These are phyloP conservation scores for Dendrocincla tyrannina DNA, from an alignment of 2,797 vertebrate species.

Conservation along the genomic window DNA sequence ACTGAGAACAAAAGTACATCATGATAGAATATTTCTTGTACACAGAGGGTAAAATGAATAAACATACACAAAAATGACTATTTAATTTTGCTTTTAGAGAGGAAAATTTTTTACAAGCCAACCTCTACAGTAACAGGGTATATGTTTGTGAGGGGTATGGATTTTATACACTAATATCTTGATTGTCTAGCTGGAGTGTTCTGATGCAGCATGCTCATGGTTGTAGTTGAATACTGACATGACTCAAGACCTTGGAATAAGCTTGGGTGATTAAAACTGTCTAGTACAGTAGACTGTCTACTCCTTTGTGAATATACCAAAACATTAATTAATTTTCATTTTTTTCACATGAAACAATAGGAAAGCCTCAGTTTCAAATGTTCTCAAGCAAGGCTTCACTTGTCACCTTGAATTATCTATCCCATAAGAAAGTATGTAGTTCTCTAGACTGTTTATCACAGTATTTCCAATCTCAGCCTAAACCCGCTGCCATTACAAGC, in stretches of 20 bases:
- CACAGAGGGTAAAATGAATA: not conserved
- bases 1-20: not conserved
- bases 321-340: not conserved
- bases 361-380: not conserved
- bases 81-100: not conserved
- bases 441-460: not conserved
- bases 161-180: not conserved
- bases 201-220: not conserved
- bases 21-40: not conserved
- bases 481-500: not conserved
- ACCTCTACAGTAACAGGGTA: not conserved
- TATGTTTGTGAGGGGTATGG: not conserved
- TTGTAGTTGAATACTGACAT: not conserved
- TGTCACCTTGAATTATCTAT: not conserved
- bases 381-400: not conserved
- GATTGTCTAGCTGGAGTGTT: not conserved
- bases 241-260: not conserved
- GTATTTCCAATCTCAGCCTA: not conserved
- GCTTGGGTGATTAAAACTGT: not conserved
- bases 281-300: not conserved
- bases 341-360: not conserved
- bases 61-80: not conserved
- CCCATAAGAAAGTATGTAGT: not conserved
- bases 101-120: not conserved
- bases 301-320: not conserved